Base-by-base conservation (phyloP, 2,797 vertebrate genomes). In the Numenius phaeopus region DNA sequence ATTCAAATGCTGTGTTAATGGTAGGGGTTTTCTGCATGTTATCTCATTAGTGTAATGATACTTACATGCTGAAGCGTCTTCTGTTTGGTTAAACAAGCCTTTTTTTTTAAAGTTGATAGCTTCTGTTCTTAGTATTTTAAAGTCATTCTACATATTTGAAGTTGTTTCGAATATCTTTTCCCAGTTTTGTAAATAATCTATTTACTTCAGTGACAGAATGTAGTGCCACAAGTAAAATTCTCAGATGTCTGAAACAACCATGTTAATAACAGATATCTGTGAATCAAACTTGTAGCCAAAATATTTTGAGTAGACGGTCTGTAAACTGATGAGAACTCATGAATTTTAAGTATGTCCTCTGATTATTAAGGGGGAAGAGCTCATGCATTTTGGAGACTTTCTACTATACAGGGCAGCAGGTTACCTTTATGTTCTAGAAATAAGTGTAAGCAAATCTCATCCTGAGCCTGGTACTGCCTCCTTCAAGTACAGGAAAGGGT, bases 1-100 rank as follows among this genome's bases (percentile, higher is more conserved):
- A 99, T 97, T 98, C 99, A 97, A 98, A 97, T 94, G 97, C 98
- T 14, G 98, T 98, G 76, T 96, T 98, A 97, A 98, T 98, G 97
- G 98, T 99, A 98, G 97, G 98, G 88, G 23, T 59, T 87, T 97
- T 95, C 76, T 92, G 93, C 83, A 72, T 90, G 76, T 96, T 97
- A 52, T 70, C 70, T 96, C 57, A 10, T 69, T 91, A 88, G 54
- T 96, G 82, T 95, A 92, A 88, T 90, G 67, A 73, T 87, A 27
- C 70, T 95, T 89, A 81, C 34, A 39, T 85, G 71, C 87, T 90
- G 29, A 73, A 96, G 85, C 93, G 47, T 85, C 94, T 97, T 95
- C 55, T 86, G 34, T 90, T 94, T 83, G 59, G 42, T 94, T 95
- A 96, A 95, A 87, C 61, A 50, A 81, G 20, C 29, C 32, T 59